Base-by-base conservation (phyloP, 1,140 invertebrate genomes). In the Eriocheir sinensis region DNA sequence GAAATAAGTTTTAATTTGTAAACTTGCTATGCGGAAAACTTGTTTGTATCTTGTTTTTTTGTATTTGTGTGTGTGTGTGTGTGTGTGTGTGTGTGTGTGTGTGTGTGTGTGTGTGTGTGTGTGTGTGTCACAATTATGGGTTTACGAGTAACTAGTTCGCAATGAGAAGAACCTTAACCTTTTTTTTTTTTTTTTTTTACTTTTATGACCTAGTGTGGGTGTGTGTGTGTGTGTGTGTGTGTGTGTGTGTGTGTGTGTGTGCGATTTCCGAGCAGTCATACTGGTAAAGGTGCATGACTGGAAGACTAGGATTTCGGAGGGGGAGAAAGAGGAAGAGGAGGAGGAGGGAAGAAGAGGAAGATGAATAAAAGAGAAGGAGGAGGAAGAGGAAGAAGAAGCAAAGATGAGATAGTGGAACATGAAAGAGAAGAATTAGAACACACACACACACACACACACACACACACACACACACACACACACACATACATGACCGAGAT, bases 381-480 rank as follows among this genome's bases (percentile, higher is more conserved):
- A 53, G 48, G 48, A 53, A 21, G 48, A 53, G n/a, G n/a, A n/a
- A 21, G 48, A 53, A 21, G 48, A 53, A 21, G n/a, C n/a, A n/a
- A n/a, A n/a, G n/a, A n/a, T n/a, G n/a, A n/a, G n/a, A n/a, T n/a
- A n/a, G n/a, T n/a, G n/a, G n/a, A n/a, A n/a, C n/a, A n/a, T n/a
- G n/a, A 21, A 53, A 17, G 48, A 53, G 21, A 21, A 53, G 9
- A 21, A 53, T 53, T 53, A 53, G 48, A 72, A 72, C 60, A 12
- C 21, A 72, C 60, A 12, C 60, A 90, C 53, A 53, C 30, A 90
- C 36, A 53, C 53, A 90, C 53, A 90, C 53, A 90, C 27, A 90
- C 53, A 90, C 53, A 90, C 53, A 90, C 53, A 53, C 53, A 90
- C n/a, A 60, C n/a, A 90, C 30, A 90, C 53, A 32, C 53, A 90